Conservation (phyloP, 1,140 invertebrate species). For the Frieseomelitta varia region DNA sequence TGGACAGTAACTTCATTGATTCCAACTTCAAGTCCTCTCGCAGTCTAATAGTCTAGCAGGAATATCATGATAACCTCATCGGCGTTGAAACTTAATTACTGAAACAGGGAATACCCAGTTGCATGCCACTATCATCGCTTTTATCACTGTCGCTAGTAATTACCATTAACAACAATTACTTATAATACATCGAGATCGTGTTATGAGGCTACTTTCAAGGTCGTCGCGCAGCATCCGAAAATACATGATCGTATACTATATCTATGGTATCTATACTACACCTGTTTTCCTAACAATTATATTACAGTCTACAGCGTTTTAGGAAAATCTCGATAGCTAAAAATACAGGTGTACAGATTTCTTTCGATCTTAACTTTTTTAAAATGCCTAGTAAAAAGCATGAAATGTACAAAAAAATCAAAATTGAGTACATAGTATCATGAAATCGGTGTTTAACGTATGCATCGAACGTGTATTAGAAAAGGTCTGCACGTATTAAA, state of each 20-base stretch:
- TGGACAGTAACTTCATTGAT: neutral
- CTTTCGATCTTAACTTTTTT: neutral
- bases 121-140: constrained; percentile 20
- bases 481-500: neutral
- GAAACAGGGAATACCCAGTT: constrained; percentile 37
- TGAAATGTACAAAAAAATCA: neutral
- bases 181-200: neutral
- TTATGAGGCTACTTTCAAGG: neutral
- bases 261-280: neutral
- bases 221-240: neutral
- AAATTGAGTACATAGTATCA: neutral
- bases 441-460: neutral
- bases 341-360: neutral
- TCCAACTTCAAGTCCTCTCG: neutral
- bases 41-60: constrained; percentile 9
- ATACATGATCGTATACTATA: neutral
- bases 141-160: constrained; percentile 27
- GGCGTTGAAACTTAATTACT: constrained; percentile 41
- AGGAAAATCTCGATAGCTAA: no score
- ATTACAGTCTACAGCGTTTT: neutral
- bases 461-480: neutral
- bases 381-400: neutral
- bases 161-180: constrained; percentile 3
- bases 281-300: neutral
- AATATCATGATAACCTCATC: constrained; percentile 43